Evolutionary conservation across 2,797 vertebrate genomes (phyloP), one percentile per base, ranked within the genome.

Genomic region (Cygnus olor): DNA sequence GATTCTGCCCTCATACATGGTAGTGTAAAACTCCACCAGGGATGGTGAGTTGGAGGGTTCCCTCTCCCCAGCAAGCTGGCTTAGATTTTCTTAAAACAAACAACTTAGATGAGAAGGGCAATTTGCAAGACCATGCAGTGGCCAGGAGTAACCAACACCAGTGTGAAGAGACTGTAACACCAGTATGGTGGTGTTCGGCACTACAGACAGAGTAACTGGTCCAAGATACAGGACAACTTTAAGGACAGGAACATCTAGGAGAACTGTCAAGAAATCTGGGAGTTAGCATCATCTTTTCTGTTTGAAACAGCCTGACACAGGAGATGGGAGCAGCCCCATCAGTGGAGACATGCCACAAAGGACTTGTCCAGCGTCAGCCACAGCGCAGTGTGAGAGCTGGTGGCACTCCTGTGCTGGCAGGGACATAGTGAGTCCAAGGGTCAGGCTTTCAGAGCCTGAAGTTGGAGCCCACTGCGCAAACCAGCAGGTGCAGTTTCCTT

Each of bases 271-370:
- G 28, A 63, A 54, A 70, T 8, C 47, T 36, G 25, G 34, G 12
- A 49, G 85, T 64, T 57, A 27, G 30, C 49, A 72, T 34, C 25
- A 32, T 32, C 20, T 47, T 57, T 36, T 58, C 44, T 20, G 36
- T 36, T 49, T 65, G 58, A 65, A 88, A 49, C 14, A 56, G 14
- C 17, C 51, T 64, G 25, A 21, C 58, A 49, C 3, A 5, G 36
- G 76, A 34, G 57, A 49, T 1, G 34, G 2, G 24, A 25, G 30
- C 42, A 49, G 68, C 34, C 24, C 51, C 51, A 71, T 45, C 51
- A 40, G 7, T 25, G 0, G 4, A 72, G 42, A 36, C 20, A 27
- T 1, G 3, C 0, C 3, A 25, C 25, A 72, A 30, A 42, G 17
- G 7, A 27, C 27, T 14, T 36, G 51, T 27, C 16, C 58, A 57